phyloP scores from a whole-genome alignment of 2,888 invertebrate genomes.

The Sipha maydis region DNA sequence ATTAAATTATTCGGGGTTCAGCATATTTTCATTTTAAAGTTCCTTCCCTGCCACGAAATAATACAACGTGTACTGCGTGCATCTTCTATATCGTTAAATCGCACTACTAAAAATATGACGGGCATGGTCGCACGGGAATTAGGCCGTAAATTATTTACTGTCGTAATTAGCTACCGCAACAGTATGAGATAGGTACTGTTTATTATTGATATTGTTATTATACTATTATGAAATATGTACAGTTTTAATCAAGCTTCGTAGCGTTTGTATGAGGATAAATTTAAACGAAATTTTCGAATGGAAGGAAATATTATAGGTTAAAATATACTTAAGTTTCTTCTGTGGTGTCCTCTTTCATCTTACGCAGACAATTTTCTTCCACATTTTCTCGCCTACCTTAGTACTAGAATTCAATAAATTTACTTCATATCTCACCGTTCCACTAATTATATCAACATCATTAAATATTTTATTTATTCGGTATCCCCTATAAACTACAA shows the following conservation, averaged over 20 bases:
- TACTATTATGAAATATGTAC: background rate
- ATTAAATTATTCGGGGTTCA: background rate
- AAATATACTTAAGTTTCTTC: no score
- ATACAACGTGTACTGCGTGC: background rate
- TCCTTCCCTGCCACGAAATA: background rate
- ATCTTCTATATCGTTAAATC: background rate
- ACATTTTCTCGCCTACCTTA: no score
- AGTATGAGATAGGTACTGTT: background rate
- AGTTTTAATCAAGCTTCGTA: background rate
- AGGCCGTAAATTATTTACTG: background rate
- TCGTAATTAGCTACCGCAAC: background rate
- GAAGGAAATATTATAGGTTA: background rate
- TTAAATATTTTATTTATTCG: no score
- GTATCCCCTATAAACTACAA: no score
- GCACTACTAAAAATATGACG: background rate
- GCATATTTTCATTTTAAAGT: background rate
- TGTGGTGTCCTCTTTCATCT: no score
- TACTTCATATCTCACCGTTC: no score
- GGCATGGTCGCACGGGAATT: background rate
- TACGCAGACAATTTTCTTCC: no score
- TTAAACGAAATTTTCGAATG: background rate
- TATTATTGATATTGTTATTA: conserved; percentile 3
- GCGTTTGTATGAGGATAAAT: background rate
- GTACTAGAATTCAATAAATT: no score
- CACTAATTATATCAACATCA: no score